Evolutionary conservation across 2,888 invertebrate species (phyloP).

Genomic region (Cosmia pyralina): DNA sequence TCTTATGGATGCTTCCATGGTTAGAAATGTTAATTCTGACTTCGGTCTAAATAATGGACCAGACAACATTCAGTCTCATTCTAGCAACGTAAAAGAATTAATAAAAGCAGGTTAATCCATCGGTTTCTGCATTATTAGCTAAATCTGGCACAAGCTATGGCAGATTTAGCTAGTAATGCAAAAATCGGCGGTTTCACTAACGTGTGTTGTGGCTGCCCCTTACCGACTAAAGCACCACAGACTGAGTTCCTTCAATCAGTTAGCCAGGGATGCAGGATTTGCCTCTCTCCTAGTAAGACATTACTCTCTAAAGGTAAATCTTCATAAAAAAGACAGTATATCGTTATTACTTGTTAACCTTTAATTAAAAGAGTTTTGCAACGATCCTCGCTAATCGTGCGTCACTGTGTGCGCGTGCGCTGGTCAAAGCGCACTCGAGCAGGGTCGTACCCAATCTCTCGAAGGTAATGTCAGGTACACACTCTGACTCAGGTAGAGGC

Average conservation of each 20-base stretch:
- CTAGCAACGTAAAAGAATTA: too few relatives aligned
- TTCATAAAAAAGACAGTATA: neutral
- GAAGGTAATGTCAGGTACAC: slow-evolving; percentile 26
- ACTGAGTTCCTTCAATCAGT: neutral
- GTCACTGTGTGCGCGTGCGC: slow-evolving; percentile 18
- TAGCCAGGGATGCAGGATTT: neutral
- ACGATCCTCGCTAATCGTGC: slow-evolving; percentile 40
- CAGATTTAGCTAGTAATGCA: too few relatives aligned
- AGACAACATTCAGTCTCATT: too few relatives aligned
- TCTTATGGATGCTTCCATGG: too few relatives aligned
- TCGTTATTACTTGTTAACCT: slow-evolving; percentile 17
- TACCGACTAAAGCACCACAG: neutral
- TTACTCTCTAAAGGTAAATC: neutral
- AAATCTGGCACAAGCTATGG: too few relatives aligned
- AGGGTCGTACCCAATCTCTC: slow-evolving; percentile 31
- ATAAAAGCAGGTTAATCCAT: too few relatives aligned
- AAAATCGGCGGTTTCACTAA: neutral
- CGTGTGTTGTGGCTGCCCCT: neutral
- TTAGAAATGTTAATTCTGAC: too few relatives aligned
- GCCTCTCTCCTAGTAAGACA: neutral
- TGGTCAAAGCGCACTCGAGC: slow-evolving; percentile 39
- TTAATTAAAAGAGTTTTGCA: slow-evolving; percentile 45
- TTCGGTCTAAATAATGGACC: too few relatives aligned
- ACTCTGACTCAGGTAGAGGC: too few relatives aligned
- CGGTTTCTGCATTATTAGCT: too few relatives aligned